Evolutionary conservation across 2,888 invertebrate species (phyloP), one percentile per base, ranked within the genome.

Genomic region (Ectropis crepuscularia): DNA sequence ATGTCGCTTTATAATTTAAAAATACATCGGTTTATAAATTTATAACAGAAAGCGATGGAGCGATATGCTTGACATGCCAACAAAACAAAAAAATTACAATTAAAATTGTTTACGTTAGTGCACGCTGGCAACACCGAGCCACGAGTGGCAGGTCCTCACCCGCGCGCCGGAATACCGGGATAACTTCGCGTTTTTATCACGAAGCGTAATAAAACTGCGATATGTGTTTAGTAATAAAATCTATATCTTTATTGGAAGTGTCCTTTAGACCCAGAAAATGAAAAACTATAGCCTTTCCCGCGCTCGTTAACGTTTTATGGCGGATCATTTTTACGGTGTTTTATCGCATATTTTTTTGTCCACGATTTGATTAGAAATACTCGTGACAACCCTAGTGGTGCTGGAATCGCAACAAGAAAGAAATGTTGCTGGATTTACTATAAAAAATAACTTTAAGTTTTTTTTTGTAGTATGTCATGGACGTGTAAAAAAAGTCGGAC

Each of bases 151-250:
- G 28, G 58, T 16, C 63, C 45, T 41, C 8, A 48, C 46, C 45
- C 59, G 10, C 46, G 58, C 51, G 55, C 61, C 57, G 58, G 50
- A 51, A 46, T 45, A 43, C 53, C 50, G 8, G 61, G 61, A 61
- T 63, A 63, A 63, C 57, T 61, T 49, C 53, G 39, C 51, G 39
- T 61, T 60, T 61, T 65, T 63, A 67, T 67, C 61, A 50, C 47
- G 49, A 51, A 42, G 54, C 53, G 70, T 70, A 72, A 70, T 72
- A 72, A 70, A 72, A 72, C 60, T 54, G 69, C 63, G 63, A 63
- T 68, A 63, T 69, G 67, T 70, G 71, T 71, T 67, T 68, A 53
- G 63, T 68, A 68, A 65, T 71, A 69, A 71, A 65, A 68, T 66
- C 68, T 63, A 67, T 69, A 69, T 71, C 71, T 69, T 71, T 69